These are phyloP conservation scores for Xenus cinereus DNA, from an alignment of 2,113 vertebrate species.

Conservation along the genomic window DNA sequence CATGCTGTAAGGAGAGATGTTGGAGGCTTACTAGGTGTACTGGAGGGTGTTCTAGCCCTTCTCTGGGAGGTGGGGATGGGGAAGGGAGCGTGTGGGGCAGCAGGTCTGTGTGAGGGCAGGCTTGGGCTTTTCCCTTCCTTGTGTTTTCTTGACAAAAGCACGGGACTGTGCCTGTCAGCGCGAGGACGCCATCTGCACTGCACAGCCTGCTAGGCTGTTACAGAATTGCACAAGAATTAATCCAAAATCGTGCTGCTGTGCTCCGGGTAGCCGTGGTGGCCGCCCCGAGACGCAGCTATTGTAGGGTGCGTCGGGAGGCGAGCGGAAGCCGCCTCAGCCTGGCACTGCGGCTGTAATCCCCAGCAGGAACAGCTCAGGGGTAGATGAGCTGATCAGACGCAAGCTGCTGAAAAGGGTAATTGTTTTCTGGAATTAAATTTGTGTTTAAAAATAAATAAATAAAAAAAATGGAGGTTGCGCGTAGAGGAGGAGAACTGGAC, in stretches of 20 bases:
- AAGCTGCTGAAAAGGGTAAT: slow-evolving; percentile 2
- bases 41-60: not conserved
- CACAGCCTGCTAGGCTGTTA: not conserved
- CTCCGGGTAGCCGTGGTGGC: fast-evolving
- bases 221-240: not conserved
- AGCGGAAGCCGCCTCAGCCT: not conserved
- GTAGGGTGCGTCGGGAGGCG: fast-evolving
- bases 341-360: not conserved
- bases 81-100: fast-evolving
- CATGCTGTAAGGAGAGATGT: not conserved
- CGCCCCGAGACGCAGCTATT: not conserved
- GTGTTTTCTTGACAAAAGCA: not conserved
- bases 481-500: not conserved
- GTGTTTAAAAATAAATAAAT: not conserved
- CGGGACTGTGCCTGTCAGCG: not conserved
- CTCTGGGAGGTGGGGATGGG: not conserved
- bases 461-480: not conserved
- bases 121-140: not conserved
- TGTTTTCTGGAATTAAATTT: slow-evolving; percentile 27
- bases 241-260: not conserved
- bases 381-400: not conserved
- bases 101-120: not conserved
- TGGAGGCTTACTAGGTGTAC: not conserved
- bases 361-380: not conserved
- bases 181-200: slow-evolving; percentile 27